Base-by-base conservation (phyloP, 2,888 invertebrate genomes). In the Prosopocoilus inquinatus region DNA sequence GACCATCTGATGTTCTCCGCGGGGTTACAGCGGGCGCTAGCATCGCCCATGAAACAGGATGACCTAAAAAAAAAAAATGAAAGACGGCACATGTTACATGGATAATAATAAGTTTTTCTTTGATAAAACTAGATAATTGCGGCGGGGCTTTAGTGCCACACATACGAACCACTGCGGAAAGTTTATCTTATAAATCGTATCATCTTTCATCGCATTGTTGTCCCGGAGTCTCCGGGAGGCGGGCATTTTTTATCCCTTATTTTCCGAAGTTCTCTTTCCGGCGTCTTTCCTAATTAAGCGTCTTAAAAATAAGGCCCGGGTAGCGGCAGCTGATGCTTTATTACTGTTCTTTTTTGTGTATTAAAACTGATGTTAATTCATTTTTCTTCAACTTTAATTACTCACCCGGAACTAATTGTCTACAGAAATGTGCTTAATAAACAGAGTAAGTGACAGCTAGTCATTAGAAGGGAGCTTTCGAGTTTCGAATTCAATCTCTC, bases 1-100 rank as follows among this genome's bases (percentile, higher is more conserved):
- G 85, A 38, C 89, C 88, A 43, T 86, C 84, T 34, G 82, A 83
- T 52, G 88, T 88, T 63, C 89, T 86, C 76, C 89, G 87, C 0
- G 96, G 96, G 55, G 93, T 92, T 62, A 96, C 88, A 39, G 95
- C 90, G 15, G 96, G 96, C 32, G 94, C 89, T 70, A 95, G 81
- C 79, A 95, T 86, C 62, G 89, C 86, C 87, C 94, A 91, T 4
- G 92, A 92, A 45, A 93, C 87, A 15, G 95, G 91, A 60, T 83
- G 84, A 71, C 90, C 91, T 91, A 78, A 38, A 72, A 73, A 47
- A 44, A 47, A 57, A 2, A 47, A 11, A 12, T 32, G 12, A 15
- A 20, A 9, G 11, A 45, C 39, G 39, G 39, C 12, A 39, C 9
- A 9, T 39, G 39, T 13, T 8, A 39, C n/a, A 7, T 39, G 9